phyloP scores from a whole-genome alignment of 2,797 vertebrate genomes.

The Melanotaenia maccullochi region DNA sequence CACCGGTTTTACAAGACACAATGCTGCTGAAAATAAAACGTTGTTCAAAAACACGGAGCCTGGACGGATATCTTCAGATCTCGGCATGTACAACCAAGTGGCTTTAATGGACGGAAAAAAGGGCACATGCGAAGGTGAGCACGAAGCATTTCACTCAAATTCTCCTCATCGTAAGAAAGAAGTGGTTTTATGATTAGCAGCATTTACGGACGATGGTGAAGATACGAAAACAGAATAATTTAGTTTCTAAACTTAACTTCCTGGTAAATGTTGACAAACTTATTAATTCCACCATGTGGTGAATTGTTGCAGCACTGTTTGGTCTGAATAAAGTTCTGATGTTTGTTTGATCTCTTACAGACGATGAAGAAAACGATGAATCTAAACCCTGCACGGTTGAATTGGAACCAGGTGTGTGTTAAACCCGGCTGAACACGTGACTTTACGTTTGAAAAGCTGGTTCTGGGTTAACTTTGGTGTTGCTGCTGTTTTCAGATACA shows the following conservation, averaged over 20 bases:
- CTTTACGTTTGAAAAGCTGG: fast-evolving
- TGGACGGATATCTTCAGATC: not conserved
- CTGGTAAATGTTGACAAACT: no score
- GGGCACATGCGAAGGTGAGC: fast-evolving
- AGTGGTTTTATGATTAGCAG: no score
- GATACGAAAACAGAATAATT: no score
- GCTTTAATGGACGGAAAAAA: fast-evolving
- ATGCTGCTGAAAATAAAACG: fast-evolving
- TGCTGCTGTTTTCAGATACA: slow-evolving; percentile 58
- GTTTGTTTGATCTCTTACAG: slow-evolving; percentile 8
- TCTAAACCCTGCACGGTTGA: fast-evolving
- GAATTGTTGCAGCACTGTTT: no score
- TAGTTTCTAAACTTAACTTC: no score
- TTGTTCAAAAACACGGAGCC: fast-evolving
- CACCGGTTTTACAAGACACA: slow-evolving; percentile 50
- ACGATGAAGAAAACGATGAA: fast-evolving
- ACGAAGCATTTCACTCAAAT: no score
- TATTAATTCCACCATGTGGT: no score
- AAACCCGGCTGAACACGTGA: fast-evolving
- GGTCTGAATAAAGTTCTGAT: no score
- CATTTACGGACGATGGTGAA: no score
- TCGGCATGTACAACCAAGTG: slow-evolving; percentile 39
- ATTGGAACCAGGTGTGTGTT: slow-evolving; percentile 31
- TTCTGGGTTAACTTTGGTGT: not conserved
- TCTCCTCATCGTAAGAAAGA: no score